Percentiles rank a stretch among this genome's conserved stretches.
Conservation (phyloP, 1,140 invertebrate species). For the Musca domestica region DNA sequence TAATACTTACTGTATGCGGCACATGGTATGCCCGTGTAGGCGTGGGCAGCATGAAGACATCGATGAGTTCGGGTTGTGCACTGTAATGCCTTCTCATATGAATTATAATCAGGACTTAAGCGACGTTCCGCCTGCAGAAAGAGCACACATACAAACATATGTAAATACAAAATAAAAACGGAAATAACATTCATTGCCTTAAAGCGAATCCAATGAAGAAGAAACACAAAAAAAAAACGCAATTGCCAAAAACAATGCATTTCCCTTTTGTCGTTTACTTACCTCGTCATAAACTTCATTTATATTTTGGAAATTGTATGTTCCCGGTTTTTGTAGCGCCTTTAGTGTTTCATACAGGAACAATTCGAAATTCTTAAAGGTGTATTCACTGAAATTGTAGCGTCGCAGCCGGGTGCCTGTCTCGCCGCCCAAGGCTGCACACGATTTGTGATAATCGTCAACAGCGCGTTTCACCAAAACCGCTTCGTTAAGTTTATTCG, state of each 20-base stretch:
- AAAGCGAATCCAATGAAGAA: neutral
- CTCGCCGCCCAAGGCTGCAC: constrained; percentile 66
- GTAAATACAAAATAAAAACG: neutral
- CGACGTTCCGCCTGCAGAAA: constrained; percentile 54
- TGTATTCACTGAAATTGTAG: constrained; percentile 70
- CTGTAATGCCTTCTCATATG: constrained; percentile 57
- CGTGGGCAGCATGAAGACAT: constrained; percentile 85
- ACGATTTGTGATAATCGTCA: constrained; percentile 78
- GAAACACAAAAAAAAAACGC: too few species aligned
- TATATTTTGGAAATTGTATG: constrained; percentile 55
- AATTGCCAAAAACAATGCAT: neutral
- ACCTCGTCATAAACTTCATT: constrained; percentile 56
- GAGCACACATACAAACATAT: constrained; percentile 1
- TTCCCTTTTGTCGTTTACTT: neutral
- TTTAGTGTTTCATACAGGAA: constrained; percentile 87
- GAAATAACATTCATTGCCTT: neutral
- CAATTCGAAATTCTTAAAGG: constrained; percentile 84
- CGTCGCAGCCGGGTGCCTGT: constrained; percentile 55
- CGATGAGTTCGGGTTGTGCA: constrained; percentile 82
- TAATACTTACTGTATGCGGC: constrained; percentile 74
- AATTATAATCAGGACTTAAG: constrained; percentile 59
- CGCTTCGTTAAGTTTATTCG: constrained; percentile 83
- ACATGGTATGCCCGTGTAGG: constrained; percentile 84
- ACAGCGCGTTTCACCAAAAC: constrained; percentile 82
- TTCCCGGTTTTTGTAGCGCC: constrained; percentile 69